phyloP scores from a whole-genome alignment of 1,140 invertebrate species.

The Andricus grossulariae region DNA sequence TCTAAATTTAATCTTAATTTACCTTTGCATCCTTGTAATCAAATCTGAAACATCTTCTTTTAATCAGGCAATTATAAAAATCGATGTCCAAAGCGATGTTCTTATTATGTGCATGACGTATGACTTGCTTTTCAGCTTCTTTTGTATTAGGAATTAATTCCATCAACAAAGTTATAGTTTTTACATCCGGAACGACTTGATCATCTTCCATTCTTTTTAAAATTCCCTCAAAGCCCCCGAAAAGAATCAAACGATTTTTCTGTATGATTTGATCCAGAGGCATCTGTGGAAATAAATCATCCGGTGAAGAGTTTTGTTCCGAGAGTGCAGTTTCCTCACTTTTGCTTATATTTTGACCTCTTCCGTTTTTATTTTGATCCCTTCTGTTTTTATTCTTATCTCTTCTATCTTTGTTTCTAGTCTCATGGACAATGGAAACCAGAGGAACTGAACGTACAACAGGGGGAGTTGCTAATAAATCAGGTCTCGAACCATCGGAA shows the following conservation, averaged over 20 bases:
- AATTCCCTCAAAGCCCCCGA: slow-evolving; percentile 87
- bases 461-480: slow-evolving; percentile 65
- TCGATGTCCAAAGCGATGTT: slow-evolving; percentile 83
- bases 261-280: slow-evolving; percentile 54
- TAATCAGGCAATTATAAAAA: slow-evolving; percentile 92
- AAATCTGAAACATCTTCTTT: slow-evolving; percentile 81
- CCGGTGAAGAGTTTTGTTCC: slow-evolving; percentile 20
- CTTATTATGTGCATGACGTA: slow-evolving; percentile 75
- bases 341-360: background rate
- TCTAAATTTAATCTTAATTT: slow-evolving; percentile 58
- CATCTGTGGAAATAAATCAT: background rate
- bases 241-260: slow-evolving; percentile 83
- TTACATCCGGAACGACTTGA: slow-evolving; percentile 83
- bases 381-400: background rate
- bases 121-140: slow-evolving; percentile 80
- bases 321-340: slow-evolving; percentile 9
- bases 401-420: slow-evolving; percentile 27
- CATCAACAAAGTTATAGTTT: slow-evolving; percentile 87
- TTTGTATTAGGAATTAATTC: slow-evolving; percentile 81
- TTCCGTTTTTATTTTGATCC: background rate
- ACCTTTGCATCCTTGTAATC: slow-evolving; percentile 83
- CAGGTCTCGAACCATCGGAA: slow-evolving; percentile 46
- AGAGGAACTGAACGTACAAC: slow-evolving; percentile 46
- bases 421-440: slow-evolving; percentile 33
- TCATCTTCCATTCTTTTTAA: slow-evolving; percentile 83